These are phyloP conservation scores for Harpalus rufipes DNA, from an alignment of 2,888 invertebrate species.

Conservation along the genomic window DNA sequence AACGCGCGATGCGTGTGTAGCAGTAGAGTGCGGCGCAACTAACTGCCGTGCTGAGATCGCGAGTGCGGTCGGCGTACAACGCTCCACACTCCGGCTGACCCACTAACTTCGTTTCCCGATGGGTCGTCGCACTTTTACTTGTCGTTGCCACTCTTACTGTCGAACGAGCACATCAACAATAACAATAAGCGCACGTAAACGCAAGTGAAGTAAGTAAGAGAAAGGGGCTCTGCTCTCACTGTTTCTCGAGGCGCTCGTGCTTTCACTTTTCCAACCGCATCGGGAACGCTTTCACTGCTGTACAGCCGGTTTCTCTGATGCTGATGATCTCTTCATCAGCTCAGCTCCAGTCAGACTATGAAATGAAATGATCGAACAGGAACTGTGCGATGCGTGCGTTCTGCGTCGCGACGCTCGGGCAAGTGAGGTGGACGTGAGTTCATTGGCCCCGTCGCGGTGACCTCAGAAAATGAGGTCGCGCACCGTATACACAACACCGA, in stretches of 20 bases:
- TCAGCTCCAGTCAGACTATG: background rate
- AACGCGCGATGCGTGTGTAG: conserved; percentile 36
- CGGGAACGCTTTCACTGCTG: conserved; percentile 61
- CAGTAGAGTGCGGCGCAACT: conserved; percentile 51
- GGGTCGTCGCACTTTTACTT: conserved; percentile 75
- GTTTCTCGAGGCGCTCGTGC: conserved; percentile 31
- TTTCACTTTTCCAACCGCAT: conserved; percentile 66
- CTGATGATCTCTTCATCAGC: background rate
- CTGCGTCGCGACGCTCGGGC: conserved; percentile 39
- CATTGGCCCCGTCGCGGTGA: conserved; percentile 81
- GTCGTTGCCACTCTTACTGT: conserved; percentile 56
- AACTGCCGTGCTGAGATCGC: conserved; percentile 71
- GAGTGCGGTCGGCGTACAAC: conserved; percentile 72
- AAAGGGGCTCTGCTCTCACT: conserved; percentile 64
- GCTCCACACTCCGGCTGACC: conserved; percentile 73
- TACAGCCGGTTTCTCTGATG: conserved; percentile 20
- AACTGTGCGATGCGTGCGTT: background rate
- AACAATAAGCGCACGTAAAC: conserved; percentile 21
- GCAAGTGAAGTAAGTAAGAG: conserved; percentile 53
- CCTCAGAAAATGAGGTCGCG: conserved; percentile 86
- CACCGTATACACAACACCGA: conserved; percentile 75
- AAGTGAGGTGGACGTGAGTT: conserved; percentile 73
- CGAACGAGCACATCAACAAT: conserved; percentile 49
- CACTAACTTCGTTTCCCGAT: conserved; percentile 77
- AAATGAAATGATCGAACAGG: background rate